These are phyloP conservation scores for Aphelinus certus DNA, from an alignment of 1,140 invertebrate species.

Conservation along the genomic window DNA sequence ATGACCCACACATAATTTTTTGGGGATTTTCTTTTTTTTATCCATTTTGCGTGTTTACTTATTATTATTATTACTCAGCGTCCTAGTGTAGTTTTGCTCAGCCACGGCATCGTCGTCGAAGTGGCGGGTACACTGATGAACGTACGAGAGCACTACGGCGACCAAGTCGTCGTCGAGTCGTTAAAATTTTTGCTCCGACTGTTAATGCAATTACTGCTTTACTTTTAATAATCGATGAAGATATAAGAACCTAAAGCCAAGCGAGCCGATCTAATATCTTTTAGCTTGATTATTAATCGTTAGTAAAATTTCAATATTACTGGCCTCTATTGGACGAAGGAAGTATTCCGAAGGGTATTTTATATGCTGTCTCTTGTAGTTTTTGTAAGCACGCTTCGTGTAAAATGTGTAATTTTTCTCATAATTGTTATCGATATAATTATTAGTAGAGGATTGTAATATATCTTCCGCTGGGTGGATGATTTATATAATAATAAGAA, in stretches of 20 bases:
- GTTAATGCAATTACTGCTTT: neutral
- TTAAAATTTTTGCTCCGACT: slow-evolving; percentile 30
- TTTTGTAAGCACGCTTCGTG: slow-evolving; percentile 53
- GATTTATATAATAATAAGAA: slow-evolving; percentile 12
- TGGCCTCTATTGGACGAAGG: slow-evolving; percentile 5
- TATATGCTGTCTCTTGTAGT: neutral
- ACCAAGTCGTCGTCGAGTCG: slow-evolving; percentile 15
- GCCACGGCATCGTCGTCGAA: slow-evolving; percentile 16
- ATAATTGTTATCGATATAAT: slow-evolving; percentile 27
- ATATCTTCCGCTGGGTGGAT: slow-evolving; percentile 16
- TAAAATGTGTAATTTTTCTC: slow-evolving; percentile 49
- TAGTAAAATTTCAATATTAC: slow-evolving; percentile 9
- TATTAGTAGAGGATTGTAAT: slow-evolving; percentile 11
- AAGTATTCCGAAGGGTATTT: neutral
- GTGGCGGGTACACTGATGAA: neutral
- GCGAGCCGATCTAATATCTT: slow-evolving; percentile 32
- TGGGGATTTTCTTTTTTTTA: slow-evolving; percentile 11
- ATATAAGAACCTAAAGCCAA: slow-evolving; percentile 40
- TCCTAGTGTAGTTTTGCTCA: neutral
- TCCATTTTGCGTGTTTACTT: neutral
- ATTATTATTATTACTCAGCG: slow-evolving; percentile 25
- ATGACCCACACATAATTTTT: slow-evolving; percentile 30
- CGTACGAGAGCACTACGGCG: neutral
- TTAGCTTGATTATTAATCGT: slow-evolving; percentile 12
- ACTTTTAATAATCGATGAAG: slow-evolving; percentile 33